Percentiles rank a stretch among this genome's conserved stretches.
Evolutionary conservation across 2,888 invertebrate genomes (phyloP).

Genomic region (Thereva nobilitata): DNA sequence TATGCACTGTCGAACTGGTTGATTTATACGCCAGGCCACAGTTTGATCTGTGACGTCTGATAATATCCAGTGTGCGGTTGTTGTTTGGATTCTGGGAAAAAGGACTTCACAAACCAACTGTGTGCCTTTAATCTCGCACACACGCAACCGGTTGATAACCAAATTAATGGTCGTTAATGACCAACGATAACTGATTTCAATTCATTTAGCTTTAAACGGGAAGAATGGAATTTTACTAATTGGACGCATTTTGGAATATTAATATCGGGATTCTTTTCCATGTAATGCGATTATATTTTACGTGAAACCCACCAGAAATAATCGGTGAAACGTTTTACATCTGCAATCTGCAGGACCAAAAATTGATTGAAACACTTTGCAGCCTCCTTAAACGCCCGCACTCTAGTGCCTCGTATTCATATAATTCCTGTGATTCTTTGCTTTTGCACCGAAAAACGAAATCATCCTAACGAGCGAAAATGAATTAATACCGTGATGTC

Average conservation of each 20-base stretch:
- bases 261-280: neutral
- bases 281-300: constrained; percentile 15
- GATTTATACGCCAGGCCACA: constrained; percentile 18
- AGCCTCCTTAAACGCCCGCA: neutral
- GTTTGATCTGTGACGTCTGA: constrained; percentile 24
- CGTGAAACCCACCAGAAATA: neutral
- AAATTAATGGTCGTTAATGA: constrained; percentile 25
- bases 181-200: constrained; percentile 10
- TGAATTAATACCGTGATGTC: constrained; percentile 22
- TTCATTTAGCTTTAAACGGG: neutral
- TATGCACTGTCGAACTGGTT: constrained; percentile 29
- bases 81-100: constrained; percentile 14
- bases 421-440: constrained; percentile 1
- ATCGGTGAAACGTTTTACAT: too few species aligned
- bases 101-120: constrained; percentile 9
- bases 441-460: constrained; percentile 14
- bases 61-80: neutral
- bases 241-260: constrained; percentile 6
- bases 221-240: constrained; percentile 6
- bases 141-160: constrained; percentile 18
- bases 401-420: neutral
- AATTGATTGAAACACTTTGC: too few species aligned
- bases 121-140: neutral
- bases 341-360: too few species aligned
- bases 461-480: constrained; percentile 22